A percentile compares a stretch with the other conserved stretches of the same genome.
phyloP scores from a whole-genome alignment of 2,888 invertebrate genomes.

The Linnaemya tessellans region DNA sequence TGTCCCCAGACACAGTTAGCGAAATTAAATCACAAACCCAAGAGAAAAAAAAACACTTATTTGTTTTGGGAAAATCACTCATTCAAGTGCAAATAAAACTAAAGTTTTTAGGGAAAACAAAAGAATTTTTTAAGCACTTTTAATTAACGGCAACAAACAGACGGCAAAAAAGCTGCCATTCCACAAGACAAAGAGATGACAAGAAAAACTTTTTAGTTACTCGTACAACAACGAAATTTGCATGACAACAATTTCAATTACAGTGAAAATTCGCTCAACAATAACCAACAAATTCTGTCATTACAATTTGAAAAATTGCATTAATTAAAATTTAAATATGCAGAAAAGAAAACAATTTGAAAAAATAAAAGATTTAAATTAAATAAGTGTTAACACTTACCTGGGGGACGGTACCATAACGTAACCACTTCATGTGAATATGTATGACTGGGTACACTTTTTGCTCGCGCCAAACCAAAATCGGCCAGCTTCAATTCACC shows the following conservation, averaged over 20 bases:
- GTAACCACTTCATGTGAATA: constrained; percentile 99
- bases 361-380: not conserved
- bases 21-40: constrained; percentile 36
- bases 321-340: constrained; percentile 14
- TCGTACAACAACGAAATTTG: constrained; percentile 36
- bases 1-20: constrained; percentile 34
- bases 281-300: not conserved
- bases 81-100: constrained; percentile 23
- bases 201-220: constrained; percentile 30
- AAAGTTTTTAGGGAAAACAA: constrained; percentile 54
- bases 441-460: constrained; percentile 99
- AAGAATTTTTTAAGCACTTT: constrained; percentile 48
- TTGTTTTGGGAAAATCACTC: constrained; percentile 32
- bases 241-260: constrained; percentile 60
- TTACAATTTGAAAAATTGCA: not conserved
- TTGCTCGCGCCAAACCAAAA: constrained; percentile 98
- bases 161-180: not conserved
- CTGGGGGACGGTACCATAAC: constrained; percentile 98
- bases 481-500: constrained; percentile 99
- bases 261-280: not conserved
- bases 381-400: constrained; percentile 79
- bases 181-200: constrained; percentile 9
- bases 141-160: constrained; percentile 51
- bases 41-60: not conserved
- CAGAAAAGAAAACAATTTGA: not conserved